Conservation (phyloP, 1,140 invertebrate species). For the Zaprionus davidi region DNA sequence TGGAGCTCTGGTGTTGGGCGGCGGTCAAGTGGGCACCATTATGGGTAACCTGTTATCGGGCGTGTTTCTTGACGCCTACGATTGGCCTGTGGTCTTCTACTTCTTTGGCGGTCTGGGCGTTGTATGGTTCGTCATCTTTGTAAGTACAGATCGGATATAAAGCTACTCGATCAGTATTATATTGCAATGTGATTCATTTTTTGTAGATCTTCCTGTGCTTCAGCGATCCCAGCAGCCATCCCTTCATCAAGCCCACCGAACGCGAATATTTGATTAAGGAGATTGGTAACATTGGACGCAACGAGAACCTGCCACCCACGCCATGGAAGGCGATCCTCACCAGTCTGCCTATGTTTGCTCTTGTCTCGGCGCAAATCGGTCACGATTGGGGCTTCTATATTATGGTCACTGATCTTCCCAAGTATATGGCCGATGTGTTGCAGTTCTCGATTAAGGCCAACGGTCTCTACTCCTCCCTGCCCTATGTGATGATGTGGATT, state of each 20-base stretch:
- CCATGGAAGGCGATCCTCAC: conserved; percentile 91
- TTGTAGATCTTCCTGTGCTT: conserved; percentile 87
- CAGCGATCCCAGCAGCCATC: conserved; percentile 92
- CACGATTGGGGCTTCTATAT: conserved; percentile 98
- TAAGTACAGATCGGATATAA: conserved; percentile 72
- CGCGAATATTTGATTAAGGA: conserved; percentile 89
- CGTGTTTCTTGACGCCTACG: conserved; percentile 87
- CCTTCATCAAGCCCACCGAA: conserved; percentile 92
- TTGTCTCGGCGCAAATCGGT: conserved; percentile 90
- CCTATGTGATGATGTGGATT: conserved; percentile 91
- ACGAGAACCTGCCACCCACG: conserved; percentile 86
- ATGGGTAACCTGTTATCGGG: conserved; percentile 90
- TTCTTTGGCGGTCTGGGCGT: conserved; percentile 91
- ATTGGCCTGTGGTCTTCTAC: conserved; percentile 93
- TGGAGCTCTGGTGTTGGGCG: conserved; percentile 90
- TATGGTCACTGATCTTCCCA: conserved; percentile 95
- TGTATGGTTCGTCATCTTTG: conserved; percentile 90
- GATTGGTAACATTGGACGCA: conserved; percentile 85
- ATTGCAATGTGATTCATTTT: not conserved
- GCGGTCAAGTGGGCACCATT: conserved; percentile 90
- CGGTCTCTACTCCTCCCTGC: conserved; percentile 88
- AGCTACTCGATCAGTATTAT: not conserved
- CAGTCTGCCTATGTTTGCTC: conserved; percentile 90
- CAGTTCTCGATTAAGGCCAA: conserved; percentile 92
- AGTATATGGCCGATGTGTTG: conserved; percentile 95